Conservation (phyloP, 2,888 invertebrate species). For the Apodemia mormo region DNA sequence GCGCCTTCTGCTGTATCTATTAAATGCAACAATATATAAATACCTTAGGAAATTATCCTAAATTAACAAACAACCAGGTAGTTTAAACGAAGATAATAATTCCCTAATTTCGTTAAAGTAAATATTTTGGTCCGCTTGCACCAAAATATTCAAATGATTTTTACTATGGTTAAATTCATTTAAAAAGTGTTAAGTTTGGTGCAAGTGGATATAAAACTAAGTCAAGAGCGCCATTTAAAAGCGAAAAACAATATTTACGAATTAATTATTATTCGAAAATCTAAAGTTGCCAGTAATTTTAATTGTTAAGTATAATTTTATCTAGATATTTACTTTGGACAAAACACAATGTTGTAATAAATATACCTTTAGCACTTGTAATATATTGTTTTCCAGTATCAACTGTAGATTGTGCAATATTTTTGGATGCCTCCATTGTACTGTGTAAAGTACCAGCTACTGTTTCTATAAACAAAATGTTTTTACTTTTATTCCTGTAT, state of each 20-base stretch:
- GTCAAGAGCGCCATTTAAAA: too few relatives aligned
- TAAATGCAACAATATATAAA: constrained; percentile 6
- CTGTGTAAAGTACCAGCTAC: constrained; percentile 32
- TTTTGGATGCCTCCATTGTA: constrained; percentile 45
- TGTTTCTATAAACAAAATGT: constrained; percentile 31
- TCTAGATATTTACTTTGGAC: neutral
- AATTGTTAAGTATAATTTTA: neutral
- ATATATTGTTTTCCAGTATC: constrained; percentile 40
- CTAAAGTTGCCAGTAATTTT: neutral
- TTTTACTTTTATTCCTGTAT: neutral
- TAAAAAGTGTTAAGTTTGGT: too few relatives aligned
- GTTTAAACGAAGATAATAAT: neutral
- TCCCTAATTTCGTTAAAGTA: neutral
- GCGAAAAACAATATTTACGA: too few relatives aligned
- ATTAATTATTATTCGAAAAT: too few relatives aligned
- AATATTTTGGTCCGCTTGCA: too few relatives aligned
- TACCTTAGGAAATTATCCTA: neutral
- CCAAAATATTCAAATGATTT: too few relatives aligned
- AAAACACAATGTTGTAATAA: neutral
- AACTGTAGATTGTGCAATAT: constrained; percentile 48
- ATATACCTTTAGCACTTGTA: constrained; percentile 45
- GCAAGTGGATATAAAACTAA: too few relatives aligned
- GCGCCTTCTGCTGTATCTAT: constrained; percentile 47
- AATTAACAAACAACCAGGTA: neutral
- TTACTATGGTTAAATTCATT: too few relatives aligned